These are phyloP conservation scores for Chroicocephalus ridibundus DNA, from an alignment of 2,113 vertebrate species.

Conservation along the genomic window DNA sequence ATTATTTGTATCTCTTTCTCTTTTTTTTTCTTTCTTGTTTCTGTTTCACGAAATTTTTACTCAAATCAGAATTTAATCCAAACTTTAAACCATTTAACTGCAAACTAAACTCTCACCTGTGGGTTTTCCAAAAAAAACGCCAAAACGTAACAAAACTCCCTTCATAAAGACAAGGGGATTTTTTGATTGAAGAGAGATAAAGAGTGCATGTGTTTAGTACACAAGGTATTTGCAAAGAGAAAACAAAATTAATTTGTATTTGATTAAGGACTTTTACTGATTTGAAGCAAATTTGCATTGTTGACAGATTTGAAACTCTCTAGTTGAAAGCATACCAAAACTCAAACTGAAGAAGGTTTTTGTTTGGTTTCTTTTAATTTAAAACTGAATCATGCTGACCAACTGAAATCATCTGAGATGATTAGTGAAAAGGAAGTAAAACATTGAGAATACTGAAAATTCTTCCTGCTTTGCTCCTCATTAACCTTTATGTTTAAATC, in stretches of 20 bases:
- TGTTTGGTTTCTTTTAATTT: background rate
- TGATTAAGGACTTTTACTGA: background rate
- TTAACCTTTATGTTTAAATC: background rate
- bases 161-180: background rate
- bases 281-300: background rate
- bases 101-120: background rate
- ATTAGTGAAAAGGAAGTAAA: background rate
- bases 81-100: background rate
- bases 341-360: background rate
- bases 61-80: background rate
- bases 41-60: constrained; percentile 60
- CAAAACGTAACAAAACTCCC: background rate
- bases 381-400: background rate
- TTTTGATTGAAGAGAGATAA: background rate
- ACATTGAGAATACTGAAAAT: background rate
- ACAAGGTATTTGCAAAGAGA: background rate
- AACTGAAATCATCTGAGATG: background rate
- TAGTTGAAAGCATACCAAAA: background rate
- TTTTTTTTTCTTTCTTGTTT: constrained; percentile 87
- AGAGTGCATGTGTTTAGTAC: background rate
- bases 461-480: background rate
- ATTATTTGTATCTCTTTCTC: constrained; percentile 77
- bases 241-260: background rate
- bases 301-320: background rate
- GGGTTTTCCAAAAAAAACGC: background rate